These are phyloP conservation scores for Gambelia wislizenii DNA, from an alignment of 2,797 vertebrate species.

Conservation along the genomic window DNA sequence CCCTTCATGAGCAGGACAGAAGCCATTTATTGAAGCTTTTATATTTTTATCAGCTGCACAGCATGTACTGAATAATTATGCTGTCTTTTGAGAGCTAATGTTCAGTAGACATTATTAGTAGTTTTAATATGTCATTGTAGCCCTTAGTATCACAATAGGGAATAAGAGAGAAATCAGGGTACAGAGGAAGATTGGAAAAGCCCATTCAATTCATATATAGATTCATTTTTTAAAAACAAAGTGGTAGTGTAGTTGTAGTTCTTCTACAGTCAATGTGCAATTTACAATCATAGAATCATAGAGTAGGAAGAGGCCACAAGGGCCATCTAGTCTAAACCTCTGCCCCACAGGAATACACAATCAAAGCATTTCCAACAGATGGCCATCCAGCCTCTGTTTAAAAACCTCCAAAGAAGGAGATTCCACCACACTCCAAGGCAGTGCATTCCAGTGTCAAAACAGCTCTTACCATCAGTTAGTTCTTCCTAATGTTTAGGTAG, in stretches of 20 bases:
- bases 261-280: background rate
- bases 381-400: too few relatives aligned
- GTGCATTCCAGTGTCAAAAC: too few relatives aligned
- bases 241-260: background rate
- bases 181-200: background rate
- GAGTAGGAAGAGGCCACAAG: too few relatives aligned
- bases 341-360: too few relatives aligned
- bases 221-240: background rate
- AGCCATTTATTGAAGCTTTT: background rate
- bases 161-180: background rate
- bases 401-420: too few relatives aligned
- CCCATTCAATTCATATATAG: background rate
- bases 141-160: background rate
- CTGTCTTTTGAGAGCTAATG: background rate
- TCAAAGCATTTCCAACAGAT: too few relatives aligned
- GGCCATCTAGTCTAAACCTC: too few relatives aligned
- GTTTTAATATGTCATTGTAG: background rate
- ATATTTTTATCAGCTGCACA: background rate
- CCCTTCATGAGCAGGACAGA: background rate
- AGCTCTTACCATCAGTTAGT: too few relatives aligned
- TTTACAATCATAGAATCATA: too few relatives aligned
- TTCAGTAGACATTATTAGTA: background rate
- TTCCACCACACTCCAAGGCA: too few relatives aligned
- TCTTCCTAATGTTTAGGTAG: too few relatives aligned
- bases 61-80: background rate